A percentile compares a stretch with the other conserved stretches of the same genome.
phyloP scores from a whole-genome alignment of 2,113 vertebrate genomes.

The Eupsittula cactorum region DNA sequence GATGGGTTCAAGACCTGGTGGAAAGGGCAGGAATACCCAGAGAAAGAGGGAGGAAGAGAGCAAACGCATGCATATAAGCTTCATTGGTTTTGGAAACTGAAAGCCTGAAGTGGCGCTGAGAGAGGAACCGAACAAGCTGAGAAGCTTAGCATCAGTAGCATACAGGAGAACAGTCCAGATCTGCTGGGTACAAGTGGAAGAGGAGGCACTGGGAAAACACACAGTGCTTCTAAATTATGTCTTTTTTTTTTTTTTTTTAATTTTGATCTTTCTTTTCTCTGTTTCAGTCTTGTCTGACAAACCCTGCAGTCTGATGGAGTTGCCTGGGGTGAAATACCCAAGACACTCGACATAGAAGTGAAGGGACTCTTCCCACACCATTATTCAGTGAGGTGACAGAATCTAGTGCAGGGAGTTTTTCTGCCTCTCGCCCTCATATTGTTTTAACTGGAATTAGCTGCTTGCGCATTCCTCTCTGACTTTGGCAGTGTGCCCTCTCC shows the following conservation, averaged over 20 bases:
- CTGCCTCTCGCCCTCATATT: not conserved
- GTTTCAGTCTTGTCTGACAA: not conserved
- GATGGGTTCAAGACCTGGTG: not conserved
- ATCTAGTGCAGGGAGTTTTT: not conserved
- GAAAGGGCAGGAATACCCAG: not conserved
- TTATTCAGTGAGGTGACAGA: not conserved
- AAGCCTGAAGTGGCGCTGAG: not conserved
- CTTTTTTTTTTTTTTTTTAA: too few species aligned
- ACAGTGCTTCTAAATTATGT: not conserved
- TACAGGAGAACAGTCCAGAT: not conserved
- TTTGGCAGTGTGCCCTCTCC: conserved; percentile 15
- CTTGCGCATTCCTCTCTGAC: conserved; percentile 1
- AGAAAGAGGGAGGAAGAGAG: not conserved
- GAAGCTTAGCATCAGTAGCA: not conserved
- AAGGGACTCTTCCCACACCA: not conserved
- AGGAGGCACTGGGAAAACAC: not conserved
- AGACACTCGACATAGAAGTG: rapidly evolving
- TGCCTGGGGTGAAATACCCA: not conserved
- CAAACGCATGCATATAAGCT: not conserved
- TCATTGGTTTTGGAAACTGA: not conserved
- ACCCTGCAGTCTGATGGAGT: not conserved
- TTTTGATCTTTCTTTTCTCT: not conserved
- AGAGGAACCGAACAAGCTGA: rapidly evolving
- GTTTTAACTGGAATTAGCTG: conserved; percentile 39
- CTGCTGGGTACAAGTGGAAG: not conserved